These are phyloP conservation scores for Stichopus horrens DNA, from an alignment of 53 echinoderm and acorn worm species.

Conservation along the genomic window DNA sequence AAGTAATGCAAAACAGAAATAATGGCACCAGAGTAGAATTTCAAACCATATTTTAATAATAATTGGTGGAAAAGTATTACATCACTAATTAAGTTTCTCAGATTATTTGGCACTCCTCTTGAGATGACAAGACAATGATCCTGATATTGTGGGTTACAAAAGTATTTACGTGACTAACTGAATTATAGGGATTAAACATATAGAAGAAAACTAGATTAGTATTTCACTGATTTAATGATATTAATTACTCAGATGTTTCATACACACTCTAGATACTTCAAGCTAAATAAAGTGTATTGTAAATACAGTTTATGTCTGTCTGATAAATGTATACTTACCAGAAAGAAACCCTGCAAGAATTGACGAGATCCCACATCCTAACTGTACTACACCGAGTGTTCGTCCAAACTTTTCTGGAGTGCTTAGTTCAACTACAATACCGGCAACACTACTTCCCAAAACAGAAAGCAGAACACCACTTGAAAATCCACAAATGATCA, in stretches of 20 bases:
- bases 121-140: too few species aligned
- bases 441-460: background rate
- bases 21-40: too few species aligned
- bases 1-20: too few species aligned
- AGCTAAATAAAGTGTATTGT: too few species aligned
- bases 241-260: background rate
- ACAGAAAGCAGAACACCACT: constrained; percentile 6
- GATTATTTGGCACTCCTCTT: too few species aligned
- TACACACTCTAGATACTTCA: background rate
- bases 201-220: background rate
- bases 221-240: background rate
- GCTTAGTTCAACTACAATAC: background rate
- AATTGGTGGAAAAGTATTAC: too few species aligned
- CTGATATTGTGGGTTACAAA: too few species aligned
- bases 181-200: too few species aligned
- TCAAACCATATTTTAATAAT: too few species aligned
- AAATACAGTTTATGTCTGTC: background rate
- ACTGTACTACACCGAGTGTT: background rate
- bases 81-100: too few species aligned
- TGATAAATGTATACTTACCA: background rate
- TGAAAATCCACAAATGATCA: background rate
- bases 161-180: too few species aligned
- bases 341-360: constrained; percentile 11
- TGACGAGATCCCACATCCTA: background rate
- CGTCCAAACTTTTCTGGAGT: background rate